Evolutionary conservation across 2,113 vertebrate species (phyloP), one percentile per base, ranked within the genome.

Genomic region (Corapipo altera): DNA sequence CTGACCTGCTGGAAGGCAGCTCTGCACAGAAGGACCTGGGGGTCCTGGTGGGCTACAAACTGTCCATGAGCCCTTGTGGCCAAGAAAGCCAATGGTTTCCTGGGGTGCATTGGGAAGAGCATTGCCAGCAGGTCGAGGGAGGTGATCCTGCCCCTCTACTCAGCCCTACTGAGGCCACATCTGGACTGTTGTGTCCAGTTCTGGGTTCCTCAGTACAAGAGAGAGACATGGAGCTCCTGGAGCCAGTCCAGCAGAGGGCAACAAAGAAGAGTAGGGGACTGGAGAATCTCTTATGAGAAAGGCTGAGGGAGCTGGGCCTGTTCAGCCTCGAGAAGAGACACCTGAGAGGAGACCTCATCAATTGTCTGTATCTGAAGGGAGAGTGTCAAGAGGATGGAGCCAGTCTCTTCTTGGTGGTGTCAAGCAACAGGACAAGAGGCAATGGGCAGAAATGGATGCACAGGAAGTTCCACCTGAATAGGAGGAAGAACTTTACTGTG

Each of bases 171-270:
- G 54, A 69, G 72, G 54, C 27, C 12, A 51, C 35, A 33, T 59
- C 46, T 69, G 54, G 46, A 69, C 9, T 52, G 27, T 20, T 76
- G 35, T 69, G 62, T 51, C 44, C 83, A 43, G 1, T 37, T 69
- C 17, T 70, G 48, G 39, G 12, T 12, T 88, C 9, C 41, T 64
- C 48, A 24, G 57, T 20, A 32, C 24, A 48, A n/a, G 57, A 62
- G 57, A 62, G 65, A 30, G 20, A 71, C 0, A 0, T 41, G 57
- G 41, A 48, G 8, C 49, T 35, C 13, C n/a, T 21, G 11, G 20
- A 32, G 35, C 1, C 0, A 16, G 24, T 64, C 35, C 26, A 7
- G 1, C n/a, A 67, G 9, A 30, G 58, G 26, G 14, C 7, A 15
- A 27, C 30, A 26, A 22, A n/a, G 35, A 6, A 49, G 23, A 49